Conservation (phyloP, 2,113 vertebrate species). For the Mustelus asterias region DNA sequence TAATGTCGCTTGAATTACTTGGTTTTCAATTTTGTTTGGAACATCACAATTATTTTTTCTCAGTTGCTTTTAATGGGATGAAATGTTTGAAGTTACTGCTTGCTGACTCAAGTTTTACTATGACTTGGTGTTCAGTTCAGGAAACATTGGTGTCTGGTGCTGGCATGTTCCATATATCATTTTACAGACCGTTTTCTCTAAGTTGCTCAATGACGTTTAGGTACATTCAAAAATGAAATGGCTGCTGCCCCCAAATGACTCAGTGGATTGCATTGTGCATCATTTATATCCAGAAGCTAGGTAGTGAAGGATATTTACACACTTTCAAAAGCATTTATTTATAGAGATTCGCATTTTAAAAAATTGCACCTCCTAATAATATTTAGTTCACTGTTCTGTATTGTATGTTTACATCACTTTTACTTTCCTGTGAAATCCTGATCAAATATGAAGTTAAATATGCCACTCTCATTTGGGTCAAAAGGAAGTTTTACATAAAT, state of each 20-base stretch:
- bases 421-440: neutral
- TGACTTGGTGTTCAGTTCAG: neutral
- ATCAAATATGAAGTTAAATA: neutral
- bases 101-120: neutral
- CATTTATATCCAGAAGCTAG: too few relatives aligned
- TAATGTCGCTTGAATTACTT: neutral
- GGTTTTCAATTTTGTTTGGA: neutral
- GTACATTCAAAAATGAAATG: neutral
- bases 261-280: neutral
- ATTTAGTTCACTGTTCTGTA: neutral
- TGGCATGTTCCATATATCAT: neutral
- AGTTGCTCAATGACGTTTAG: neutral
- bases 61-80: neutral
- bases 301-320: too few relatives aligned
- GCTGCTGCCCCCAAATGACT: neutral
- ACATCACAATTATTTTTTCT: neutral
- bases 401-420: neutral
- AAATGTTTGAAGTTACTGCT: neutral
- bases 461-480: neutral
- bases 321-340: too few relatives aligned
- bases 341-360: too few relatives aligned
- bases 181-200: neutral
- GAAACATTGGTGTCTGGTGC: neutral
- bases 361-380: too few relatives aligned
- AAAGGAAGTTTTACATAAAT: slow-evolving; percentile 6